Base-by-base conservation (phyloP, 37 sponge, comb jelly and placozoan genomes). In the Bolinopsis microptera region DNA sequence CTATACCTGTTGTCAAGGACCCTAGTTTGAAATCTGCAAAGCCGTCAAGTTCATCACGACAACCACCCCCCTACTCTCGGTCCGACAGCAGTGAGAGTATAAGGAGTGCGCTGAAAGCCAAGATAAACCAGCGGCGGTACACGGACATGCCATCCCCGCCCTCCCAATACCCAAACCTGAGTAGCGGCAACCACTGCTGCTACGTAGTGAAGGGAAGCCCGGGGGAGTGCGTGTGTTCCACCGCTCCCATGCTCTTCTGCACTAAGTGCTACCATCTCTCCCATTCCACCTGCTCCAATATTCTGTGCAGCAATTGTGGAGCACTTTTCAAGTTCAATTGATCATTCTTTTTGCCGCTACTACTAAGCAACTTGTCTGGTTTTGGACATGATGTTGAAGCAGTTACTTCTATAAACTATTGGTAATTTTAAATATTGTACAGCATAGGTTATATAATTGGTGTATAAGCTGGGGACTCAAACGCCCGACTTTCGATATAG, bases 251-350 rank as follows among this genome's bases (percentile, higher is more conserved):
- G 80, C 37, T 77, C 36, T 77, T 77, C 80, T 77, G 80, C 18
- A 77, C 80, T 18, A 77, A 77, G 80, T 77, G 80, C 21, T 77
- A 77, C 80, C 80, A 77, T 32, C 80, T 77, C 80, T 77, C 80
- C 21, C 80, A 77, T 35, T 77, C 80, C 36, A 32, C 80, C 80
- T 77, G 80, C 21, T 77, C 80, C 80, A 77, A 77, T 32, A 32
- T 77, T 27, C 37, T 77, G 36, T 77, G 80, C 33, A 77, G 80
- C 80, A 77, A 77, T 36, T 77, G 80, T 32, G 80, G 80, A 36
- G 80, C 80, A 0, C 80, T 77, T 36, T 77, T 77, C 36, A 77
- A 77, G 36, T 77, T 77, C 80, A 77, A 77, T 32, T 77, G 80
- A 77, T 36, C 3, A 8, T 28, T 35, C 80, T n/a, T n/a, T n/a